Base-by-base conservation (phyloP, 2,113 vertebrate species). In the Tachuris rubrigastra region DNA sequence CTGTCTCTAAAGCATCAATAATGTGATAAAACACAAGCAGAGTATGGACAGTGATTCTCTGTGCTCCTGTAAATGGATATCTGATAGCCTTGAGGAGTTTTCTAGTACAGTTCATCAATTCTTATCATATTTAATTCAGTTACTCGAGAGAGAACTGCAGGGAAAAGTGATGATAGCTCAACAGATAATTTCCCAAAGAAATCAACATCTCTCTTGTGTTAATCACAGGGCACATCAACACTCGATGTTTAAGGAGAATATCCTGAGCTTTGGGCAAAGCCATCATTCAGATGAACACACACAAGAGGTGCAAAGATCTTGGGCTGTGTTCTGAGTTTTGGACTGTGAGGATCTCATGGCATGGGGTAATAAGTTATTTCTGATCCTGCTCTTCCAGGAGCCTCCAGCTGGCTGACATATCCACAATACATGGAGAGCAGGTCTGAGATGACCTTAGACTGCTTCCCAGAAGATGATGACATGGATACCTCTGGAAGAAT, bases 51-150 rank as follows among this genome's bases (percentile, higher is more conserved):
- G 10, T 24, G 39, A 81, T 69, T 83, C 49, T 72, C 67, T 78
- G 74, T 85, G 56, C 79, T 85, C 49, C 82, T 60, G 41, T 47
- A 77, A 73, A 62, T 35, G 49, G 77, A 2, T 80, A 74, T 83
- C 93, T 91, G 81, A 87, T 55, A 69, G 91, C 74, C 78, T 77
- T 25, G 15, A 91, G 87, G 93, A 55, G 13, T 53, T 95, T 91
- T 59, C 46, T 44, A 44, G 81, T 47, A 52, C 67, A 85, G 53
- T 85, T 93, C 69, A 76, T 91, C 95, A 86, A 92, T 95, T 90
- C 90, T 96, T 93, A 90, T 44, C 67, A 76, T 77, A 88, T 73
- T 95, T 91, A 94, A 89, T 90, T 96, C 74, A 77, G 60, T 80
- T 68, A 46, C n/a, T 84, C 86, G 84, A 24, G 25, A 79, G 82